Evolutionary conservation across 1,140 invertebrate species (phyloP).

Genomic region (Drosophila paulistorum): DNA sequence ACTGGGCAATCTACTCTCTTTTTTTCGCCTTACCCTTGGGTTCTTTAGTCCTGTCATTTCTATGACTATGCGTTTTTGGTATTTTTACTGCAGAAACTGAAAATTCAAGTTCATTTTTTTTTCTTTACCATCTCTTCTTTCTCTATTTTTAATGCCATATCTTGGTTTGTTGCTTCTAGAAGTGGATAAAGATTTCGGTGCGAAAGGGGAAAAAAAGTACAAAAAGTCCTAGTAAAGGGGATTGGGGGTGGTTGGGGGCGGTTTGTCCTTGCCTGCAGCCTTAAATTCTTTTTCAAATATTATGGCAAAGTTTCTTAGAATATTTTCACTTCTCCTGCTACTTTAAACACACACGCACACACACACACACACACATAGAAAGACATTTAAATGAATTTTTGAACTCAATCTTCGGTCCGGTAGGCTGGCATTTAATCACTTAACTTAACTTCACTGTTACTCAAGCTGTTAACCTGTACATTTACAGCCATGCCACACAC

Average conservation of each 20-base stretch:
- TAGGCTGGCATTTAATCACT: slow-evolving; percentile 32
- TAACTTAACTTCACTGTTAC: slow-evolving; percentile 29
- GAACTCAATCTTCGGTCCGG: background rate
- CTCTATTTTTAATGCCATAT: slow-evolving; percentile 65
- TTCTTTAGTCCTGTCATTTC: slow-evolving; percentile 12
- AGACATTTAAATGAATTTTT: slow-evolving; percentile 30
- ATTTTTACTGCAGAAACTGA: slow-evolving; percentile 62
- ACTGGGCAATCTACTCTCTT: background rate
- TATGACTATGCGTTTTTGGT: slow-evolving; percentile 56
- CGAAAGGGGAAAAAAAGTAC: too few species aligned
- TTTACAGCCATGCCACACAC: slow-evolving; percentile 48
- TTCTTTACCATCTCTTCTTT: background rate
- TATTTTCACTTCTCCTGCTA: slow-evolving; percentile 25
- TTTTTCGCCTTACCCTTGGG: slow-evolving; percentile 4
- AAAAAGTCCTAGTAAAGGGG: too few species aligned
- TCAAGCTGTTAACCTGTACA: slow-evolving; percentile 20
- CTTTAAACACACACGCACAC: slow-evolving; percentile 23
- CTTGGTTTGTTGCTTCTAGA: slow-evolving; percentile 41
- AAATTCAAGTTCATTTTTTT: slow-evolving; percentile 29
- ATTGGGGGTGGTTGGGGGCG: background rate
- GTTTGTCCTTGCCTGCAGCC: slow-evolving; percentile 65
- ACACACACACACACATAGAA: too few species aligned
- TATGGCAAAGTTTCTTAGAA: slow-evolving; percentile 58
- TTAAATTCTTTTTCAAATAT: slow-evolving; percentile 77
- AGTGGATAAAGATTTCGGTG: slow-evolving; percentile 22